A percentile compares a stretch with the other conserved stretches of the same genome.
phyloP scores from a whole-genome alignment of 2,888 invertebrate species.

The Parthenolecanium corni region DNA sequence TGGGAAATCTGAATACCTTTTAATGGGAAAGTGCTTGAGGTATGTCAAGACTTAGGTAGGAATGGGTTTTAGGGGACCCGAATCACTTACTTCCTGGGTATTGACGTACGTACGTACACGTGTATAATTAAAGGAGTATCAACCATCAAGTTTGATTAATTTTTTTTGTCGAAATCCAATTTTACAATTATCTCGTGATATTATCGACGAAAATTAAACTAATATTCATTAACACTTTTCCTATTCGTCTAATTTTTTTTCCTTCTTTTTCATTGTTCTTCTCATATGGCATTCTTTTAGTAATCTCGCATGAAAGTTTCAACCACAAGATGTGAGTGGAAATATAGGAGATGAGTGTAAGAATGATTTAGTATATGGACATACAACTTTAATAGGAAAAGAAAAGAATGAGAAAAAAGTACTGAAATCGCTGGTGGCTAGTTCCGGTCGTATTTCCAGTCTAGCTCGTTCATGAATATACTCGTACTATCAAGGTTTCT shows the following conservation, averaged over 20 bases:
- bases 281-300: neutral
- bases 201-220: too few relatives aligned
- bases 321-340: constrained; percentile 4
- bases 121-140: too few relatives aligned
- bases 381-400: constrained; percentile 7
- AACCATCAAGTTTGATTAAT: too few relatives aligned
- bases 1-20: too few relatives aligned
- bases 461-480: constrained; percentile 23
- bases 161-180: too few relatives aligned
- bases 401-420: constrained; percentile 10
- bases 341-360: constrained; percentile 16
- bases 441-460: constrained; percentile 25
- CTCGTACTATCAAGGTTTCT: constrained; percentile 27
- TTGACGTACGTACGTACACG: too few relatives aligned
- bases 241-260: neutral
- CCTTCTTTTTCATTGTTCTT: neutral
- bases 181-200: too few relatives aligned
- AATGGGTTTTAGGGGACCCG: too few relatives aligned
- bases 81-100: too few relatives aligned
- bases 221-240: neutral
- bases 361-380: constrained; percentile 23
- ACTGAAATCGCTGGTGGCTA: constrained; percentile 26
- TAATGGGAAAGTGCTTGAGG: too few relatives aligned
- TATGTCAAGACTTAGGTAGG: too few relatives aligned
- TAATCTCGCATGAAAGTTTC: constrained; percentile 2